These are phyloP conservation scores for Sarcophilus harrisii DNA, from an alignment of 2,797 vertebrate species.

Conservation along the genomic window DNA sequence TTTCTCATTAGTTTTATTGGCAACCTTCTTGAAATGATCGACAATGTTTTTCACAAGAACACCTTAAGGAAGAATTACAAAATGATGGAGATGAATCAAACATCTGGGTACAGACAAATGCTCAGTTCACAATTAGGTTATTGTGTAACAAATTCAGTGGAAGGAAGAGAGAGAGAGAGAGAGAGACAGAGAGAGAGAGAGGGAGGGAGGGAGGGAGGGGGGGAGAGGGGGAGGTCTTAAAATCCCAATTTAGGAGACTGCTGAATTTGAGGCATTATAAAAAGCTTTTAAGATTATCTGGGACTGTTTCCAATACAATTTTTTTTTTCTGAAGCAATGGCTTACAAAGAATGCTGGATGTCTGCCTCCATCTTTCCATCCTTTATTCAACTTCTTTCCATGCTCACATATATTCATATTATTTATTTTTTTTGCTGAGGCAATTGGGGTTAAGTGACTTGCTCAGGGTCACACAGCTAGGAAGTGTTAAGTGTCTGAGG, in stretches of 20 bases:
- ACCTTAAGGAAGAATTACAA: constrained; percentile 85
- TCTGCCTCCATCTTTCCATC: not conserved
- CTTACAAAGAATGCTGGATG: rapidly evolving
- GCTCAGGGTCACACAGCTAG: no score
- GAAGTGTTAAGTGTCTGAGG: no score
- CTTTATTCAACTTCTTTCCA: not conserved
- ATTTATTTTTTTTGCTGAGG: not conserved
- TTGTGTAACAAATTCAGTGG: not conserved
- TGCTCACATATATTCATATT: not conserved
- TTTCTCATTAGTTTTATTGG: constrained; percentile 83
- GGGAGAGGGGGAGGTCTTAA: not conserved
- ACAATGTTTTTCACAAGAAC: constrained; percentile 90
- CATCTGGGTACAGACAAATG: not conserved
- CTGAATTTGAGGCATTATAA: not conserved
- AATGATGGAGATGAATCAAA: constrained; percentile 10
- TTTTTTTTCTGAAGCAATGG: not conserved
- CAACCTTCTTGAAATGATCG: constrained; percentile 87
- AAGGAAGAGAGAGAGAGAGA: not conserved
- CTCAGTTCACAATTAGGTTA: not conserved
- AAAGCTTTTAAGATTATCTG: not conserved
- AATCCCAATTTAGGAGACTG: not conserved
- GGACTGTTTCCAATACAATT: not conserved
- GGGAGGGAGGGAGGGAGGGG: no score
- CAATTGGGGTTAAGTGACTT: no score
- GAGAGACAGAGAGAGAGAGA: no score